Base-by-base conservation (phyloP, 2,113 vertebrate species). In the Chaetodon trifascialis region DNA sequence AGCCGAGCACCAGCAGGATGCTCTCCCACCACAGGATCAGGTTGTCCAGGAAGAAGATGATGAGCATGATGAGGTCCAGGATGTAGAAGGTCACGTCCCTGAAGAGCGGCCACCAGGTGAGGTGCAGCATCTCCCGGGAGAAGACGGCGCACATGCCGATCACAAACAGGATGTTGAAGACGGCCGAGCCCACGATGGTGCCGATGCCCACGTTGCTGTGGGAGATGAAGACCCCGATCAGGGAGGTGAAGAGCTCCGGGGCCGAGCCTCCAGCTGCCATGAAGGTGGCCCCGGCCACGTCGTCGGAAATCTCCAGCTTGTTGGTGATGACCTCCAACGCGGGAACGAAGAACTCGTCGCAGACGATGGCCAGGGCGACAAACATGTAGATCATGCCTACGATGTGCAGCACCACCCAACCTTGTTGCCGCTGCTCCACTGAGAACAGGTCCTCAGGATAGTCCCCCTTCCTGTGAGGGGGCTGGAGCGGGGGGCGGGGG, bases 101-200 rank as follows among this genome's bases (percentile, higher is more conserved):
- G 94, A 99, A 99, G 40, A 99, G 93, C 49, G 97, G 97, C 97
- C 97, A 99, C 97, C 97, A 98, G 23, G 97, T 99, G 75, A 99
- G 95, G 92, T 96, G 92, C 82, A 99, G 96, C 79, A 98, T 95
- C 94, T 98, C 96, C 80, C 95, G 93, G 5, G 97, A 99, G 95
- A 97, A 97, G 75, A 99, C 91, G 90, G 97, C 95, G 44, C 97
- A 99, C 92, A 97, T 99, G 86, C 97, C 97, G 4, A 98, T 97
- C 74, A 99, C 97, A 55, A 99, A 99, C 69, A 99, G 96, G 93
- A 99, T 98, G 93, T 99, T 99, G 93, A 99, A 99, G 73, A 99
- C 97, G 0, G 97, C 97, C 2, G 97, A 99, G 88, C 97, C 97
- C 88, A 98, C 97, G 62, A 98, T 99, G 89, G 97, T 99, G 66